Base-by-base conservation (phyloP, 2,797 vertebrate genomes). In the Dendrocincla tyrannina region DNA sequence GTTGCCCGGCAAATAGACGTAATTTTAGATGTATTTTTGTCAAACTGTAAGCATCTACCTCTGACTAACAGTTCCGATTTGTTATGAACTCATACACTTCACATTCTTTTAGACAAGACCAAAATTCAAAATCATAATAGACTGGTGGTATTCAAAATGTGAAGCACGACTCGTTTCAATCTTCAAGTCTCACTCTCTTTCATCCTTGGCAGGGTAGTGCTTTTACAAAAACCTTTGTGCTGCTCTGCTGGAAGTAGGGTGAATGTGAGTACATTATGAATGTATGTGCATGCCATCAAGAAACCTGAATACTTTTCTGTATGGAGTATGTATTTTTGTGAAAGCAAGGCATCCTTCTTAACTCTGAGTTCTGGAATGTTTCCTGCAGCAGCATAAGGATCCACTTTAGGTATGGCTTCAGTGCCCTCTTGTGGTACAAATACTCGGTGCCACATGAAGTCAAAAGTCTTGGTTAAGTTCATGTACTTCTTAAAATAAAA, bases 341-440 rank as follows among this genome's bases (percentile, higher is more conserved):
- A 44, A 83, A 74, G 60, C 74, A 60, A 5, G 24, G 30, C 23
- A 1, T 52, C 9, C 70, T 79, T 79, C 28, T 44, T 66, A 7
- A 19, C 30, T 63, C 17, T 3, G 17, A 20, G 32, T 75, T 68
- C 59, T 56, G 28, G 5, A 6, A 32, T 27, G 6, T 24, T 23
- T 9, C 10, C 32, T 18, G 27, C 24, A 46, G 5, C 15, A 39
- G 33, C 35, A 17, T 28, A 23, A 20, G 24, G 24, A 37, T 44
- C 35, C 0, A 2, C 64, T 79, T 77, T 17, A 74, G 64, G 28
- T 20, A 1, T 73, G 73, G 9, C 37, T 91, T 73, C 95, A 85
- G 88, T 96, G 97, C 97, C 96, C 97, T 97, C 97, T 81, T 66
- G 92, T 96, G 97, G 96, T 79, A 39, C 70, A 20, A 42, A 8